Evolutionary conservation across 2,797 vertebrate genomes (phyloP), one percentile per base, ranked within the genome.

Genomic region (Rhabdophis nuchalis): DNA sequence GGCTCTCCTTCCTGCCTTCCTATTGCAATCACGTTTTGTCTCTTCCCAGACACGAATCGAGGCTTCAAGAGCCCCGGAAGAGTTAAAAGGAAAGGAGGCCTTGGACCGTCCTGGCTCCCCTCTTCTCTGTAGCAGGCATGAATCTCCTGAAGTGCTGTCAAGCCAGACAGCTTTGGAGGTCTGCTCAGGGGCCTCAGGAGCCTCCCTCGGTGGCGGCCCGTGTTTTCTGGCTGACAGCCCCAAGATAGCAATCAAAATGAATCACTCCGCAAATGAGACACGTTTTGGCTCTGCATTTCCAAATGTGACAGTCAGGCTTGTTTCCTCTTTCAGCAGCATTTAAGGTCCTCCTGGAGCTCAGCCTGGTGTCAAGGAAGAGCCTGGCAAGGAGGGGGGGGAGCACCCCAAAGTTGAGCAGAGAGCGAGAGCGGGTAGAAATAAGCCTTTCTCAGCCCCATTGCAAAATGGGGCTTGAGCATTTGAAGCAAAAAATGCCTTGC

Each of bases 211-310:
- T 95, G 95, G 95, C 32, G 97, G 92, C 94, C 96, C 94, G 88
- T 96, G 96, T 94, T 93, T 96, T 94, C 95, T 94, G 93, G 27
- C 91, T 97, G 96, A 96, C 96, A 96, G 96, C 92, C 92, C 94
- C 96, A 94, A 94, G 95, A 94, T 97, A 96, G 95, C 94, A 96
- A 95, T 94, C 91, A 93, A 97, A 96, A 97, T 95, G 95, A 96
- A 95, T 96, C 46, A 93, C 95, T 94, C 95, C 95, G 94, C 96
- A 94, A 95, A 96, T 96, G 97, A 97, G 97, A 96, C 94, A 93
- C 95, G 94, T 96, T 94, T 95, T 93, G 95, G 96, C 95, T 96
- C 94, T 95, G 91, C 95, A 95, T 97, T 96, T 95, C 95, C 95
- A 92, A 25, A 94, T 93, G 91, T 95, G 92, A 95, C 95, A 95